A percentile compares a stretch with the other conserved stretches of the same genome.
phyloP scores from a whole-genome alignment of 2,888 invertebrate genomes.

The Strigamia transsilvanica region DNA sequence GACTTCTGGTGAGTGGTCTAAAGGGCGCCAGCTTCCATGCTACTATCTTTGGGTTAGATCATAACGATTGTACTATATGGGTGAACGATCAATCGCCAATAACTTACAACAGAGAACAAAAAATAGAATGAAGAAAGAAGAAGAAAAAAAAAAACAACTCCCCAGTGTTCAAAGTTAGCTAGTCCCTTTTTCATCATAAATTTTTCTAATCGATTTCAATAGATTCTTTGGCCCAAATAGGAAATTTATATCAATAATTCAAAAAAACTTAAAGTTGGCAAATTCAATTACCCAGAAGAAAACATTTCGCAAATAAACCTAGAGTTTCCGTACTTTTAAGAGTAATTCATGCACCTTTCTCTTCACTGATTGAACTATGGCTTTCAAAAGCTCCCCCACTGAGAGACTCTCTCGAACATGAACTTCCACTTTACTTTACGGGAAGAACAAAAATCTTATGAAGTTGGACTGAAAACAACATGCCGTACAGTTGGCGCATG shows the following conservation, averaged over 20 bases:
- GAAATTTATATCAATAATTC: too few species aligned
- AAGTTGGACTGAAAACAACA: too few species aligned
- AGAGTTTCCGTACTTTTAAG: too few species aligned
- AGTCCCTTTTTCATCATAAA: background rate
- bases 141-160: background rate
- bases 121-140: background rate
- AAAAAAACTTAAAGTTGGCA: too few species aligned
- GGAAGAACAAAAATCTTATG: too few species aligned
- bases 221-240: background rate
- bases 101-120: conserved; percentile 18
- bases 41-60: conserved; percentile 41
- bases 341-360: too few species aligned
- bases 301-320: too few species aligned
- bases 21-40: conserved; percentile 6
- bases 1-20: conserved; percentile 47
- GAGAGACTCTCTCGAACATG: too few species aligned
- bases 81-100: conserved; percentile 44
- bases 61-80: conserved; percentile 45
- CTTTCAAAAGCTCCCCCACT: too few species aligned
- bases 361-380: too few species aligned
- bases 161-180: background rate
- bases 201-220: background rate
- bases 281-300: background rate
- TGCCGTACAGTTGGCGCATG: too few species aligned
- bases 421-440: too few species aligned